Evolutionary conservation across 2,113 vertebrate genomes (phyloP), one percentile per base, ranked within the genome.

Genomic region (Ariopsis seemanni): DNA sequence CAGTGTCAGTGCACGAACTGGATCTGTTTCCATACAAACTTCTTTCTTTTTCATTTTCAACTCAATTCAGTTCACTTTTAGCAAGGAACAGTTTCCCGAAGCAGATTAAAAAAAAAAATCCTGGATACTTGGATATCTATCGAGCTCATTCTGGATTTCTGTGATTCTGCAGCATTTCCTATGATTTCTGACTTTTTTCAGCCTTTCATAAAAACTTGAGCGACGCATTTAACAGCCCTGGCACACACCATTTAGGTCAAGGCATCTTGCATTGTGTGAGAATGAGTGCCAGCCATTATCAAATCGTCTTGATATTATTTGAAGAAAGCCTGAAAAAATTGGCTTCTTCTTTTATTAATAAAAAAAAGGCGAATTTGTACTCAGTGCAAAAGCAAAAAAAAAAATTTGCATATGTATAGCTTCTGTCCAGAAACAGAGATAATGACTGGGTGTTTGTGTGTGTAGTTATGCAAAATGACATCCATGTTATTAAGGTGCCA

Each of bases 361-460:
- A 58, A 57, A 53, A 53, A 53, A 53, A 53, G 11, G 11, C 0
- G 53, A 42, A 42, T 42, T 42, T 42, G 14, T 14, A 34, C 69
- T 7, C 15, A 42, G 69, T 74, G 17, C 81, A 78, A 72, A 27
- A 6, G 81, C 34, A 42, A 42, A 42, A 57, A 57, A 57, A 12
- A 4, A 12, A 55, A 55, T 55, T 79, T 20, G 11, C 18, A 48
- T 2, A 65, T 80, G 77, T 42, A 52, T 60, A 57, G 81, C 85
- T 52, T 69, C 69, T 89, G 79, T 72, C 60, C 34, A 89, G 58
- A 52, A 65, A 71, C 60, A 30, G 15, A 82, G 83, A 85, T 87
- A 86, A 86, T 84, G 67, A 88, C 75, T 88, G 86, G 57, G 65
- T 83, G 67, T 65, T 67, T 82, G 55, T 88, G 89, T 88, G 57